These are phyloP conservation scores for Nothobranchius kuhntae DNA, from an alignment of 2,113 vertebrate species.

Conservation along the genomic window DNA sequence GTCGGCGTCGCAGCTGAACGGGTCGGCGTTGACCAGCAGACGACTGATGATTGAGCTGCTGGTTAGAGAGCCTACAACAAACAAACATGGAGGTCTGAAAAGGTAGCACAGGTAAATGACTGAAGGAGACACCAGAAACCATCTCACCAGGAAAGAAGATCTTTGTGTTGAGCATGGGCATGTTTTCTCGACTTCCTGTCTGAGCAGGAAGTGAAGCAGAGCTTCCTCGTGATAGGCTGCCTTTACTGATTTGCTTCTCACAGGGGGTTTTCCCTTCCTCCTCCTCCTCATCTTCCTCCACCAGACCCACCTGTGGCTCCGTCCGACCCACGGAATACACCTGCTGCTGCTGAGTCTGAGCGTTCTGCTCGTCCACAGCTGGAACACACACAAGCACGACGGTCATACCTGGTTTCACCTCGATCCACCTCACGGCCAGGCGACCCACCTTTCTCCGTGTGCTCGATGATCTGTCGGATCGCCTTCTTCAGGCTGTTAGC, in stretches of 20 bases:
- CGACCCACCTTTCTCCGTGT: slow-evolving; percentile 90
- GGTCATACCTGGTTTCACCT: not conserved
- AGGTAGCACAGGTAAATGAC: not conserved
- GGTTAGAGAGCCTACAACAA: slow-evolving; percentile 86
- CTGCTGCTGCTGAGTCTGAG: slow-evolving; percentile 87
- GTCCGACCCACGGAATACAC: slow-evolving; percentile 79
- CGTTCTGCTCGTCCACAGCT: slow-evolving; percentile 98
- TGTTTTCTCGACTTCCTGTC: slow-evolving; percentile 84
- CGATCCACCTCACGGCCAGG: not conserved
- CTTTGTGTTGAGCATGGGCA: slow-evolving; percentile 90
- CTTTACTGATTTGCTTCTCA: slow-evolving; percentile 91
- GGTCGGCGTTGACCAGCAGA: slow-evolving; percentile 90
- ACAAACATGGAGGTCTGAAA: not conserved
- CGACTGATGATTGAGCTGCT: slow-evolving; percentile 91
- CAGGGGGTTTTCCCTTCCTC: slow-evolving; percentile 83
- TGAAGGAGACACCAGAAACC: not conserved
- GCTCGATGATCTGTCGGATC: slow-evolving; percentile 96
- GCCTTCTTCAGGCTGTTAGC: slow-evolving; percentile 99
- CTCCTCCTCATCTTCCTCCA: slow-evolving; percentile 73
- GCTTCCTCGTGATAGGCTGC: slow-evolving; percentile 82
- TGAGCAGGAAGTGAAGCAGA: slow-evolving; percentile 90
- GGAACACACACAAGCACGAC: slow-evolving; percentile 6
- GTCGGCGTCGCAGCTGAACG: slow-evolving; percentile 91
- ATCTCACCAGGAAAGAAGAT: slow-evolving; percentile 87
- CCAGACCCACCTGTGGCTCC: slow-evolving; percentile 74